phyloP scores from a whole-genome alignment of 2,113 vertebrate genomes.

The Telmatochromis sp. region DNA sequence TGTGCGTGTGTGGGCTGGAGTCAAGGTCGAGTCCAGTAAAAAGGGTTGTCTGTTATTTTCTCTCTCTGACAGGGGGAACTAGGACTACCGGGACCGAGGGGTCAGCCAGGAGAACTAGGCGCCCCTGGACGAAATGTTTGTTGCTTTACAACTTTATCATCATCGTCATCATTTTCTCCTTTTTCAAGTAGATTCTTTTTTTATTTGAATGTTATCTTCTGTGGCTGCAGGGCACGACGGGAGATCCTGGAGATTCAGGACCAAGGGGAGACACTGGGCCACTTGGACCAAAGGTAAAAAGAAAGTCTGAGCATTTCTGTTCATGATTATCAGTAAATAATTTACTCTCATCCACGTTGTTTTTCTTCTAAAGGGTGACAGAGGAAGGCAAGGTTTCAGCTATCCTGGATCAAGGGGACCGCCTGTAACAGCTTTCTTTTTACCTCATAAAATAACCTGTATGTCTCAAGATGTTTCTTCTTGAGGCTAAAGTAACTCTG shows the following conservation, averaged over 20 bases:
- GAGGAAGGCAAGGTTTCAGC: slow-evolving; percentile 84
- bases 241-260: slow-evolving; percentile 48
- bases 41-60: not conserved
- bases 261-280: slow-evolving; percentile 32
- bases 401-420: slow-evolving; percentile 83
- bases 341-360: not conserved
- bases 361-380: slow-evolving; percentile 77
- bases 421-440: slow-evolving; percentile 59
- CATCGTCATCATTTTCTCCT: not conserved
- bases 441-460: not conserved
- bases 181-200: not conserved
- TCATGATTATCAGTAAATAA: not conserved
- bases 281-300: slow-evolving; percentile 29
- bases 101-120: slow-evolving; percentile 39
- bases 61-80: slow-evolving; percentile 30
- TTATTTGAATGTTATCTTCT: not conserved
- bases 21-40: not conserved
- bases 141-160: not conserved
- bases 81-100: slow-evolving; percentile 52
- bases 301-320: not conserved
- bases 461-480: not conserved
- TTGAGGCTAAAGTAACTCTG: not conserved
- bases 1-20: not conserved
- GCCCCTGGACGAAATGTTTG: slow-evolving; percentile 27
- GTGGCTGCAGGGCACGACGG: slow-evolving; percentile 30